Conservation (phyloP, 2,113 vertebrate genomes). For the Tupaia tana region DNA sequence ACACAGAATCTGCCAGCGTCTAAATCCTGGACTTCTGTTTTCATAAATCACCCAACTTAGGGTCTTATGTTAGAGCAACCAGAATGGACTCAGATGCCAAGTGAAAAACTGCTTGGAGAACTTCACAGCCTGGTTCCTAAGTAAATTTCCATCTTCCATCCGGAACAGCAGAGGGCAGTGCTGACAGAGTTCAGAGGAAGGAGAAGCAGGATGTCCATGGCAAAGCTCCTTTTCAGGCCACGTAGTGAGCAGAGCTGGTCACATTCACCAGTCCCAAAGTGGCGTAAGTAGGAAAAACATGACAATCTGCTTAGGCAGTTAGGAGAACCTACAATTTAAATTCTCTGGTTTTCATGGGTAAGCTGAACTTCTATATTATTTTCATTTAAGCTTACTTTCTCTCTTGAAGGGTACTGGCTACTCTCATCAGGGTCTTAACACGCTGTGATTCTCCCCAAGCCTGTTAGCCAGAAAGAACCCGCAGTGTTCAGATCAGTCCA, state of each 20-base stretch:
- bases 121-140: neutral
- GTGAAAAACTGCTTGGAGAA: constrained; percentile 18
- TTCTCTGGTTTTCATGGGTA: neutral
- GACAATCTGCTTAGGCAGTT: neutral
- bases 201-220: neutral
- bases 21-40: neutral
- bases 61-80: neutral
- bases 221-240: neutral
- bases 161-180: constrained; percentile 10
- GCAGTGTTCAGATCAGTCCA: too few relatives aligned
- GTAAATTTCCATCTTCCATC: neutral
- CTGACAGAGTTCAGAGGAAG: neutral
- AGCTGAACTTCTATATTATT: neutral
- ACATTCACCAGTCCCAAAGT: neutral
- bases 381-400: too few relatives aligned
- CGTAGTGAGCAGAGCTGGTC: neutral
- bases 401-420: too few relatives aligned
- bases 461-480: too few relatives aligned
- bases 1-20: neutral
- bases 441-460: too few relatives aligned
- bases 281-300: neutral
- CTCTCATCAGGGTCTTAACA: too few relatives aligned
- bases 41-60: neutral
- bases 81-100: neutral
- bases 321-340: neutral